A percentile compares a stretch with the other conserved stretches of the same genome.
Evolutionary conservation across 1,140 invertebrate genomes (phyloP).

Genomic region (Ericerus pela): DNA sequence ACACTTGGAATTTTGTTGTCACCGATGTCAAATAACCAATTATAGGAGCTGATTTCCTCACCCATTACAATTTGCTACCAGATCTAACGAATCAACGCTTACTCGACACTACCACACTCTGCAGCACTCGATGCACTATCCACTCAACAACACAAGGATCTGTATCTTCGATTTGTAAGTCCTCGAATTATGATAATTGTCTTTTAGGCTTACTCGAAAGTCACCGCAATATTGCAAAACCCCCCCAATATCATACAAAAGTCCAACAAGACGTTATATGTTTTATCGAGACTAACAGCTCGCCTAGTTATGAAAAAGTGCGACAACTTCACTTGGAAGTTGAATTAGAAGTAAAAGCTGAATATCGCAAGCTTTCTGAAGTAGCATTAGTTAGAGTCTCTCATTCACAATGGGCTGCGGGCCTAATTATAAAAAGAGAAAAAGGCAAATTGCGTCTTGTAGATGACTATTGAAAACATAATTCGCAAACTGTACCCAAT

Average conservation of each 20-base stretch:
- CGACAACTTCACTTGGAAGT: too few relatives aligned
- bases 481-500: conserved; percentile 26
- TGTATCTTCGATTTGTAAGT: conserved; percentile 1
- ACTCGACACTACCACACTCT: too few relatives aligned
- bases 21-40: neutral
- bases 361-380: conserved; percentile 26
- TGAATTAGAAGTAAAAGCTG: conserved; percentile 17
- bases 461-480: conserved; percentile 29
- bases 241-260: too few relatives aligned
- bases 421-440: conserved; percentile 35
- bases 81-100: too few relatives aligned
- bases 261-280: too few relatives aligned
- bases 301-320: too few relatives aligned
- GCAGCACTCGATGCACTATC: too few relatives aligned
- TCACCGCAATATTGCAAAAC: too few relatives aligned
- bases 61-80: neutral
- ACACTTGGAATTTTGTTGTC: neutral
- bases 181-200: too few relatives aligned
- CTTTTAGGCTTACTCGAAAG: too few relatives aligned
- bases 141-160: too few relatives aligned
- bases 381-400: conserved; percentile 23
- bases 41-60: neutral
- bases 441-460: conserved; percentile 29
- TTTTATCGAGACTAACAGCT: too few relatives aligned
- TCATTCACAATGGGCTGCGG: conserved; percentile 31